Percentiles rank a stretch among this genome's conserved stretches.
These are phyloP conservation scores for Neodon shergylaensis DNA, from an alignment of 2,113 vertebrate species.

Conservation along the genomic window DNA sequence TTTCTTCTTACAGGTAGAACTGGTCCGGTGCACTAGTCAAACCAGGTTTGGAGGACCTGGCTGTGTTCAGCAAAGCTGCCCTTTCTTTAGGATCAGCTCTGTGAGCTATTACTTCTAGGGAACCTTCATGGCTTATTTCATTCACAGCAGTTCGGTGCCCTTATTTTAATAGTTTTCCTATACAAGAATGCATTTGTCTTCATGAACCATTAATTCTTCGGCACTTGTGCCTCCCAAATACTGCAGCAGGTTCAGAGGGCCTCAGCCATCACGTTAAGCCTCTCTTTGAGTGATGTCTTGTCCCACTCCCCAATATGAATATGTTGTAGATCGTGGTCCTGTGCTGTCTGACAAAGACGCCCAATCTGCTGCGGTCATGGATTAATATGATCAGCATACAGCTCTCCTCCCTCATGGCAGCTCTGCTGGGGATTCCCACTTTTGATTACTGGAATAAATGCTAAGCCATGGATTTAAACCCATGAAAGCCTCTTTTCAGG, in stretches of 20 bases:
- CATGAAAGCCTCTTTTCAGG: slow-evolving; percentile 53
- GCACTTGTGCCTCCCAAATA: slow-evolving; percentile 53
- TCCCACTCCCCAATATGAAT: slow-evolving; percentile 52
- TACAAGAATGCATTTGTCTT: slow-evolving; percentile 47
- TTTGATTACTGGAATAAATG: slow-evolving; percentile 66
- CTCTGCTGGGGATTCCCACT: slow-evolving; percentile 53
- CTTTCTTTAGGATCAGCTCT: slow-evolving; percentile 22
- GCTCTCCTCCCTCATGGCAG: slow-evolving; percentile 39
- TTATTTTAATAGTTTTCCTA: slow-evolving; percentile 47
- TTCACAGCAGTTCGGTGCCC: not conserved
- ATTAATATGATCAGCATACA: slow-evolving; percentile 67
- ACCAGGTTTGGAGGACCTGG: not conserved
- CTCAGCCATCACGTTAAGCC: slow-evolving; percentile 56
- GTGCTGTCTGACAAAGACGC: slow-evolving; percentile 41
- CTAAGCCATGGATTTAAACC: slow-evolving; percentile 66
- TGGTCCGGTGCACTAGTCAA: not conserved
- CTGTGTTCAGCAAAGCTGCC: not conserved
- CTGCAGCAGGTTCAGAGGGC: slow-evolving; percentile 58
- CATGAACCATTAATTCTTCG: slow-evolving; percentile 67
- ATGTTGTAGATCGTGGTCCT: slow-evolving; percentile 48
- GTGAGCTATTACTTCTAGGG: slow-evolving; percentile 36
- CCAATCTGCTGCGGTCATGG: slow-evolving; percentile 57
- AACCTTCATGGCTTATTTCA: not conserved
- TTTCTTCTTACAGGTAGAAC: slow-evolving; percentile 38
- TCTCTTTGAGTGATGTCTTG: slow-evolving; percentile 67